Base-by-base conservation (phyloP, 2,113 vertebrate species). In the Rousettus leschenaultii region DNA sequence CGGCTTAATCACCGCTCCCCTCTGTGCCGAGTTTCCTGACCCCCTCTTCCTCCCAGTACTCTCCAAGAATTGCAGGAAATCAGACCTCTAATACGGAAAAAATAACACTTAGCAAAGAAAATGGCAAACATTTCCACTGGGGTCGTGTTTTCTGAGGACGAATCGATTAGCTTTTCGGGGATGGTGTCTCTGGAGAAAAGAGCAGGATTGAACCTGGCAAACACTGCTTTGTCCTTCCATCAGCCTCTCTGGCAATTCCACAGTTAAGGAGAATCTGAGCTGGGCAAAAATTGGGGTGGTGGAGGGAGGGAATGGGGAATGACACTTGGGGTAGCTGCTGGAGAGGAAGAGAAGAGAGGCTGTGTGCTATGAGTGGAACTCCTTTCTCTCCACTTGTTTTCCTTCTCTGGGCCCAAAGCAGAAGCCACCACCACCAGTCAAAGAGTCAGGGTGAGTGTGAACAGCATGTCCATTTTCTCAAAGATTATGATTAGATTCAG, bases 31-130 rank as follows among this genome's bases (percentile, higher is more conserved):
- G 70, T 35, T 97, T 98, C 97, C 97, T 97, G 74, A 38, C 80
- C 95, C 95, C 82, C 68, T 92, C 94, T 98, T 97, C 96, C 96
- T 97, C 96, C 55, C 57, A 0, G 79, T 70, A 92, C 97, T 98
- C 95, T 98, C 97, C 95, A 98, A 98, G 98, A 98, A 98, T 97
- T 82, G 96, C 95, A 97, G 98, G 98, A 98, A 98, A 93, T 96
- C 79, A 79, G 93, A 89, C 57, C 73, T 95, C 94, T 55, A 75
- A 87, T 91, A 66, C 93, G 95, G 95, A 95, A 95, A 97, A 97
- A 97, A 93, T 63, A 97, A 89, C 91, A 77, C 79, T 97, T 87
- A 92, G 95, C 70, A 57, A 92, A 91, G 86, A 97, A 94, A 94
- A 97, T 70, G 95, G 78, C 97, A 96, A 98, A 96, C 92, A 94